Percentiles rank a stretch among this genome's conserved stretches.
Conservation (phyloP, 2,888 invertebrate species). For the Rhogogaster chlorosoma region DNA sequence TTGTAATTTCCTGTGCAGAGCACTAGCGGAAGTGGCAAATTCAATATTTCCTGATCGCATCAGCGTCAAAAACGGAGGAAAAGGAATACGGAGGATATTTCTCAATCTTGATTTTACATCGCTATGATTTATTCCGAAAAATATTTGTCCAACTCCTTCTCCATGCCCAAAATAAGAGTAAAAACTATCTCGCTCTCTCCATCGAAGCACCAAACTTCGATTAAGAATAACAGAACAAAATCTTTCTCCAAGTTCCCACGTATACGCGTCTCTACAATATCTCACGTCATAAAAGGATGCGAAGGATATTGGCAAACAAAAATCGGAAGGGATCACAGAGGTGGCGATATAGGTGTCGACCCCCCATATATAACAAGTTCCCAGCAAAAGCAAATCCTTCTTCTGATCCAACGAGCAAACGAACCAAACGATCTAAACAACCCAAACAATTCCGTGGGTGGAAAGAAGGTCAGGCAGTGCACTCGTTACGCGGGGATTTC, state of each 20-base stretch:
- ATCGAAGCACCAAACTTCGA: background rate
- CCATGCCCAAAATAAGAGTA: background rate
- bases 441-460: conserved; percentile 47
- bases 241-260: background rate
- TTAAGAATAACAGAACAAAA: background rate
- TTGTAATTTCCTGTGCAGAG: conserved; percentile 46
- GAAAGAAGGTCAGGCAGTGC: conserved; percentile 21
- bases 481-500: conserved; percentile 41
- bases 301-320: background rate
- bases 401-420: conserved; percentile 55
- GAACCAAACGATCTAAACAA: conserved; percentile 72
- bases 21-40: conserved; percentile 40
- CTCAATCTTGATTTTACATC: background rate
- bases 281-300: background rate
- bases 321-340: background rate
- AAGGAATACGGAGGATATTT: background rate
- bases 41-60: conserved; percentile 50
- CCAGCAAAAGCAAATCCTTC: conserved; percentile 58
- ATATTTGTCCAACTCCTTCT: background rate
- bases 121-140: background rate
- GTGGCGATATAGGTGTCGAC: background rate
- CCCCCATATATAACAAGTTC: conserved; percentile 8
- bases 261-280: background rate
- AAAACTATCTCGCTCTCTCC: background rate
- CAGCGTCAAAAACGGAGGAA: conserved; percentile 28